A percentile compares a stretch with the other conserved stretches of the same genome.
Conservation (phyloP, 2,888 invertebrate genomes). For the Punctoribates punctum region DNA sequence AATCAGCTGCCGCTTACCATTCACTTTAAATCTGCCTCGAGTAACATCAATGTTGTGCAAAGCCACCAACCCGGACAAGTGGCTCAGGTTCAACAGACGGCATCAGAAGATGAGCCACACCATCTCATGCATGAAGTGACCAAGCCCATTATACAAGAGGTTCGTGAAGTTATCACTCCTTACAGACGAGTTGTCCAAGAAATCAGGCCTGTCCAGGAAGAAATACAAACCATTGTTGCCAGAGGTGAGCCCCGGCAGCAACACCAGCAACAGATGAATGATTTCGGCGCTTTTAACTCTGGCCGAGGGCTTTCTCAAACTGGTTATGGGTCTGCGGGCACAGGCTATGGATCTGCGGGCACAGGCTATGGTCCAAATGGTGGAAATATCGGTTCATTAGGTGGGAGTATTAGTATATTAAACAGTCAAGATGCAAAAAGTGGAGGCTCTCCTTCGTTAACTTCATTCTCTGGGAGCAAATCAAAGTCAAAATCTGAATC, state of each 20-base stretch:
- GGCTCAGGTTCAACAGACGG: not conserved
- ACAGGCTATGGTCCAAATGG: not conserved
- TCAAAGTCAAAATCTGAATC: not conserved
- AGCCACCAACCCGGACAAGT: conserved; percentile 22
- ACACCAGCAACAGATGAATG: not conserved
- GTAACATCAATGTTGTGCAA: conserved; percentile 36
- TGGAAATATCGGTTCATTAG: not conserved
- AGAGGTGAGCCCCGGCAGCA: conserved; percentile 8
- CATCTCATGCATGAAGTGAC: conserved; percentile 36
- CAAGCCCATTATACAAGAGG: conserved; percentile 38
- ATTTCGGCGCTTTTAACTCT: not conserved
- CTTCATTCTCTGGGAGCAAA: not conserved
- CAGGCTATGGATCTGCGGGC: not conserved
- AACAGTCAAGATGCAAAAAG: not conserved
- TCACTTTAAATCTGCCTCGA: conserved; percentile 32
- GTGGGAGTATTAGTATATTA: not conserved
- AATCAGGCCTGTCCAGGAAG: conserved; percentile 16
- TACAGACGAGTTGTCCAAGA: conserved; percentile 27
- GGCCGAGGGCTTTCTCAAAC: not conserved
- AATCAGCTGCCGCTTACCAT: conserved; percentile 30
- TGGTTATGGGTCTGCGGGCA: not conserved
- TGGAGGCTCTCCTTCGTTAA: not conserved
- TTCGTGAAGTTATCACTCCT: conserved; percentile 19
- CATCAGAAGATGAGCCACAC: conserved; percentile 36
- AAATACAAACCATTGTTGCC: conserved; percentile 16